Percentiles rank a stretch among this genome's conserved stretches.
Evolutionary conservation across 2,113 vertebrate genomes (phyloP).

Genomic region (Pelecanus crispus): DNA sequence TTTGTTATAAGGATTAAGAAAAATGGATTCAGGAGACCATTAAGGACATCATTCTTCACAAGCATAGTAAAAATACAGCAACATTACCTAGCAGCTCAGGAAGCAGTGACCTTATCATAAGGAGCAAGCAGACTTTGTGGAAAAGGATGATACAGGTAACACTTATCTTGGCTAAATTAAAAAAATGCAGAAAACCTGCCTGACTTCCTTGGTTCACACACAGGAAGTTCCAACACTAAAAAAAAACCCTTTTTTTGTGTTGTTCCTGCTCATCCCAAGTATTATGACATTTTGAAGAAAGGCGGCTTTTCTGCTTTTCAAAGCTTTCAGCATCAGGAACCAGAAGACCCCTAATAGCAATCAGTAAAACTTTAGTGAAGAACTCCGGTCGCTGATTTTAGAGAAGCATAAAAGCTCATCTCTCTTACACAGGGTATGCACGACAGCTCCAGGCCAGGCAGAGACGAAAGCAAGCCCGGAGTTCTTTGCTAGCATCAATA

Average conservation of each 20-base stretch:
- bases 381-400: accelerated
- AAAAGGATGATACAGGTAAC: not conserved
- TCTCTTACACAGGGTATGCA: accelerated
- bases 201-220: not conserved
- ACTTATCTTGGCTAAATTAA: not conserved
- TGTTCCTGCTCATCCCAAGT: not conserved
- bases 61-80: not conserved
- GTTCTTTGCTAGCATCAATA: too few relatives aligned
- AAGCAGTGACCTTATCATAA: not conserved
- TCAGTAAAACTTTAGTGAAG: not conserved
- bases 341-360: accelerated
- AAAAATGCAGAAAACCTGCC: not conserved
- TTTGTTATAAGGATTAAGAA: not conserved
- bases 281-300: not conserved
- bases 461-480: not conserved
- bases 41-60: not conserved
- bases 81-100: not conserved
- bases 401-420: not conserved
- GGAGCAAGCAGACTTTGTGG: not conserved
- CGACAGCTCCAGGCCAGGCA: not conserved
- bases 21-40: not conserved
- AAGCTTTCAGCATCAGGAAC: not conserved
- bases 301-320: not conserved
- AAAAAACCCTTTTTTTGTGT: not conserved
- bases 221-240: not conserved